phyloP scores from a whole-genome alignment of 2,113 vertebrate genomes.

The Stercorarius parasiticus region DNA sequence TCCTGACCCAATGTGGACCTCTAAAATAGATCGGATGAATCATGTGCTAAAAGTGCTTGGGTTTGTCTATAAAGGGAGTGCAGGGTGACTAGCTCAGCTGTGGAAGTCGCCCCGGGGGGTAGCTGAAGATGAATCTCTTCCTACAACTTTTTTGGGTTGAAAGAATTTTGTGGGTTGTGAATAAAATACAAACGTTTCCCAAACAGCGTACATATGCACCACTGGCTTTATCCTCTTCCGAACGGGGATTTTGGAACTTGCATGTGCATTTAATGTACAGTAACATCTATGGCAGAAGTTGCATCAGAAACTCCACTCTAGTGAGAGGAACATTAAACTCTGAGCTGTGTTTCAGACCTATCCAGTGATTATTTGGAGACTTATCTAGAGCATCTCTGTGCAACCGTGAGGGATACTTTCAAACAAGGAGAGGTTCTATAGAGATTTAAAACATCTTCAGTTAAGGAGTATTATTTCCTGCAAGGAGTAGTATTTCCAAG shows the following conservation, averaged over 20 bases:
- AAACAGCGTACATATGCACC: neutral
- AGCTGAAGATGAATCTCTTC: conserved; percentile 4
- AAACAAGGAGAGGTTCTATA: neutral
- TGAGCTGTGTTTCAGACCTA: neutral
- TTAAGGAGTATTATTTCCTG: neutral
- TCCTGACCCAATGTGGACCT: neutral
- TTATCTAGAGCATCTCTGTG: neutral
- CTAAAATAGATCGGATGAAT: neutral
- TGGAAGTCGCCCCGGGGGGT: neutral
- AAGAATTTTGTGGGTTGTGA: neutral
- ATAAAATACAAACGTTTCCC: neutral
- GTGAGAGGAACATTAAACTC: neutral
- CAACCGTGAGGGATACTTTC: neutral
- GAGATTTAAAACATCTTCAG: neutral
- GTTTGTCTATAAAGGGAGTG: neutral
- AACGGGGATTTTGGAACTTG: neutral
- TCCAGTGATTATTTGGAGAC: neutral
- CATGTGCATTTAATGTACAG: neutral
- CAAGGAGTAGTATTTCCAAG: neutral
- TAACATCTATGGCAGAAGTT: neutral
- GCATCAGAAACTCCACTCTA: neutral
- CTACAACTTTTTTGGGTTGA: neutral
- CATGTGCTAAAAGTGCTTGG: neutral
- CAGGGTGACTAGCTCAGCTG: neutral
- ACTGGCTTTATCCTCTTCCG: neutral